These are phyloP conservation scores for Prunella himalayana DNA, from an alignment of 2,113 vertebrate species.

Conservation along the genomic window DNA sequence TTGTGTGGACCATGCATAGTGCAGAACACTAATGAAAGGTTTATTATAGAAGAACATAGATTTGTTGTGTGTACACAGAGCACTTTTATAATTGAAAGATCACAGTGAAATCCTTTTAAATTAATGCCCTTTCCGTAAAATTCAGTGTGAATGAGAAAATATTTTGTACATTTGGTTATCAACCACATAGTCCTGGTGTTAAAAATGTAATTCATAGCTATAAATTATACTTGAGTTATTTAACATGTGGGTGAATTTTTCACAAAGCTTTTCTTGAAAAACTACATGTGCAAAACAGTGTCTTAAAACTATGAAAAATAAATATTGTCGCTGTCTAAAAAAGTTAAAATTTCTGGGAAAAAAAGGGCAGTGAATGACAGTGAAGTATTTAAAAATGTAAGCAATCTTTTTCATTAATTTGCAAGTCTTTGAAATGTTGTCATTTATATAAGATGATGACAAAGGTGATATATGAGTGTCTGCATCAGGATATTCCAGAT, in stretches of 20 bases:
- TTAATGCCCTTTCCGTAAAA: background rate
- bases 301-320: background rate
- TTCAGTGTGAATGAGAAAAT: background rate
- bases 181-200: background rate
- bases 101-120: background rate
- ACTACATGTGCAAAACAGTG: background rate
- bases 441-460: background rate
- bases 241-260: background rate
- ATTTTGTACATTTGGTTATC: background rate
- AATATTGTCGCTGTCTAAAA: background rate
- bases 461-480: background rate
- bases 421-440: background rate
- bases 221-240: background rate
- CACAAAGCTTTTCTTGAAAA: background rate
- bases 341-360: background rate
- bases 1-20: background rate
- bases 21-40: background rate
- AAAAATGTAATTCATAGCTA: background rate
- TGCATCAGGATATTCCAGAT: slow-evolving; percentile 7
- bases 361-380: background rate
- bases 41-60: background rate
- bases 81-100: background rate
- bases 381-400: background rate
- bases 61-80: background rate
- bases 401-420: background rate